Evolutionary conservation across 2,888 invertebrate genomes (phyloP), one percentile per base, ranked within the genome.

Genomic region (Lysandra coridon): DNA sequence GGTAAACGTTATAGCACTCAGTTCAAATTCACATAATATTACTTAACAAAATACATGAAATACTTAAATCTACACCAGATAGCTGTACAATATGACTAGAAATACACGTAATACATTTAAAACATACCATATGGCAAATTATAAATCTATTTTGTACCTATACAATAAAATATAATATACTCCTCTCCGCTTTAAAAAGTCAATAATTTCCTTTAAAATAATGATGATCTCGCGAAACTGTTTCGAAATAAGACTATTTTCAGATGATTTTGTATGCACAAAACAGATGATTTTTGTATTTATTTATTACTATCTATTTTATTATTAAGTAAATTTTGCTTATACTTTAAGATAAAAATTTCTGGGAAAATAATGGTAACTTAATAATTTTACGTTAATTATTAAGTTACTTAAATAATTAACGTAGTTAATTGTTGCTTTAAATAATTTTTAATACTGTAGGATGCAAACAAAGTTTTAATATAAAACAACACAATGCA

Each of bases 31-130:
- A n/a, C 73, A 80, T 80, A 86, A 87, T 89, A 92, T 89, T 91
- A 92, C 89, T 85, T 89, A 86, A 88, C 88, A 91, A 91, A 79
- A 60, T 79, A 89, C 88, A 85, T 85, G 80, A 82, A 80, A 80
- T 84, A 88, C 86, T 87, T 89, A 89, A 83, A 78, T 82, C 83
- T 88, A 88, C 88, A 90, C 86, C 87, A 89, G 90, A 89, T 88
- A 85, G 88, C 92, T 94, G 93, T 93, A 94, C 93, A 93, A 87
- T 90, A 91, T 88, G 89, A 90, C 92, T 94, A 93, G 92, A 90
- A 88, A 69, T 91, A 92, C 89, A 91, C 90, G 89, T 87, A 90
- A 79, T 82, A 90, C 88, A 88, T 86, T 83, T 85, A 84, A 89
- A 90, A 88, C 86, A 85, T 88, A 86, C 84, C 83, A 79, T 78